Conservation (phyloP, 2,113 vertebrate genomes). For the Collichthys lucidus region DNA sequence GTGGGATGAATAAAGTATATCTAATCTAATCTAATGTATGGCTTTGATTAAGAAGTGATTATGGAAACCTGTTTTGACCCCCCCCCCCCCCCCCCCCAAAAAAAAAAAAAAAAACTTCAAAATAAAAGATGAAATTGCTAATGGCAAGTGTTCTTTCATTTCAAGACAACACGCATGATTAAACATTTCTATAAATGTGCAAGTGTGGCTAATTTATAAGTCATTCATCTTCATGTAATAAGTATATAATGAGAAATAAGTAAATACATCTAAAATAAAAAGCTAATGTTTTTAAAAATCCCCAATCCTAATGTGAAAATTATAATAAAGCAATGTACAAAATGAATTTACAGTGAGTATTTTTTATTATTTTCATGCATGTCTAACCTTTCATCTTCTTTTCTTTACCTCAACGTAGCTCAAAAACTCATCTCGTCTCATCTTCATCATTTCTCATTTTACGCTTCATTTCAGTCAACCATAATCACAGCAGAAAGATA, state of each 20-base stretch:
- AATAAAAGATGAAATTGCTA: background rate
- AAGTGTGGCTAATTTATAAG: no score
- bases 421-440: background rate
- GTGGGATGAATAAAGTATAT: no score
- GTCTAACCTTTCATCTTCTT: background rate
- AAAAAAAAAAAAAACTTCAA: background rate
- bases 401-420: background rate
- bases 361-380: background rate
- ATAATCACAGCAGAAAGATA: background rate
- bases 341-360: background rate
- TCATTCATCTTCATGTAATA: no score
- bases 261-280: background rate
- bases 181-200: background rate
- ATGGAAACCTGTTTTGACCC: background rate
- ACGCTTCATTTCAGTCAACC: background rate
- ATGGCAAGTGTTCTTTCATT: background rate
- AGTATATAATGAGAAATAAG: no score
- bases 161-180: background rate
- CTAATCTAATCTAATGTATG: no score
- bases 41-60: background rate
- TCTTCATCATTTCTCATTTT: background rate
- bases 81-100: no score
- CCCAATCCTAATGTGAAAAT: background rate
- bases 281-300: background rate
- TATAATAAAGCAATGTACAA: background rate